Percentiles rank a stretch among this genome's conserved stretches.
Evolutionary conservation across 2,797 vertebrate species (phyloP).

Genomic region (Denticeps clupeoides): DNA sequence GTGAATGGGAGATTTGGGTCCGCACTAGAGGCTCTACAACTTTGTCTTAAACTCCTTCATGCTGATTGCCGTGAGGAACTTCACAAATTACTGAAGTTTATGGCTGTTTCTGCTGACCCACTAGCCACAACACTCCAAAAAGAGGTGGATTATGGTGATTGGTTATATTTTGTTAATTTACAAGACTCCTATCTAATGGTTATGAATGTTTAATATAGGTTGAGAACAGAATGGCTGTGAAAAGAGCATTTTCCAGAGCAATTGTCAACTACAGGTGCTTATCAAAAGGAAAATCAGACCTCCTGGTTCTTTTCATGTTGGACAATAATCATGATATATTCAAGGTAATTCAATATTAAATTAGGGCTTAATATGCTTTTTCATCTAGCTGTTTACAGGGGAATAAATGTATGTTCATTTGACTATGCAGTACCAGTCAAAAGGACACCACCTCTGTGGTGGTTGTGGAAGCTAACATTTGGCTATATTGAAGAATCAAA

Average conservation of each 20-base stretch:
- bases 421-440: not conserved
- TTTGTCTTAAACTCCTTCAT: constrained; percentile 80
- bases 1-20: constrained; percentile 64
- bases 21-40: constrained; percentile 80
- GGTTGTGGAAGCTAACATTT: too few relatives aligned
- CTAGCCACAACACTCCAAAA: constrained; percentile 67
- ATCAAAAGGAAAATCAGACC: constrained; percentile 77
- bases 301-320: constrained; percentile 83
- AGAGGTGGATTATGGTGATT: constrained; percentile 48
- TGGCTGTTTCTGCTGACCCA: constrained; percentile 73
- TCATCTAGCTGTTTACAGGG: not conserved
- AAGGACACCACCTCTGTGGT: too few relatives aligned
- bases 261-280: constrained; percentile 72
- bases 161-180: not conserved
- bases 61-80: constrained; percentile 72
- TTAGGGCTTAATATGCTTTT: not conserved
- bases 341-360: constrained; percentile 58
- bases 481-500: too few relatives aligned
- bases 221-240: constrained; percentile 81
- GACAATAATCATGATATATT: constrained; percentile 83
- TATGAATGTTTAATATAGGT: constrained; percentile 47
- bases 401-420: not conserved
- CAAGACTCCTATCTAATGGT: not conserved
- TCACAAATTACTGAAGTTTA: constrained; percentile 73
- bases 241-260: constrained; percentile 74